Percentiles rank a stretch among this genome's conserved stretches.
These are phyloP conservation scores for Hyalella azteca DNA, from an alignment of 2,888 invertebrate species.

Conservation along the genomic window DNA sequence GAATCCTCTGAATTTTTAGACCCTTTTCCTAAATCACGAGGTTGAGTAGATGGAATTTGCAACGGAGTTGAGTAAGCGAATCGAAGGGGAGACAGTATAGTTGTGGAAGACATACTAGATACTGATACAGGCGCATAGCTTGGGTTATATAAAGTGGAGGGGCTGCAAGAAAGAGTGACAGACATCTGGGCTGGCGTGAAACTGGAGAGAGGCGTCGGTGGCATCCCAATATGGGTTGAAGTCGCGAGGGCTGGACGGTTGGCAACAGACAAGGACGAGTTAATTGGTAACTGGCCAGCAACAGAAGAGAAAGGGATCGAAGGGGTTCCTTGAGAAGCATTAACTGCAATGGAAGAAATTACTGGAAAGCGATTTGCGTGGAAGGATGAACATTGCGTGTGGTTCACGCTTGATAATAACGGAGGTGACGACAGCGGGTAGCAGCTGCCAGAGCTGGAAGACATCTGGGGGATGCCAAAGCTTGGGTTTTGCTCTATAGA, in stretches of 20 bases:
- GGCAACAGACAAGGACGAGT: background rate
- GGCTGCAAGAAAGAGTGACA: too few species aligned
- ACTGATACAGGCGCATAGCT: background rate
- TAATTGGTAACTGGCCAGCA: background rate
- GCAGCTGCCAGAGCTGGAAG: background rate
- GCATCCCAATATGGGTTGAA: background rate
- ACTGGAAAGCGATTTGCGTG: background rate
- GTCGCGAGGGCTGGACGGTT: background rate
- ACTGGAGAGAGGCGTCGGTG: background rate
- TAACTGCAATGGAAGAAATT: background rate
- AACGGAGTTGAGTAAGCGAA: slow-evolving; percentile 10
- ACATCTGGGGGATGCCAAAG: background rate
- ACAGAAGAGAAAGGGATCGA: background rate
- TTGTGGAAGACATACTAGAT: slow-evolving; percentile 1
- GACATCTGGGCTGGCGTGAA: background rate
- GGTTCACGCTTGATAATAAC: background rate
- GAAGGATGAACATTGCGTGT: background rate
- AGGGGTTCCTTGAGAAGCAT: background rate
- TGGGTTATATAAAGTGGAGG: background rate
- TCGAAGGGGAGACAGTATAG: background rate
- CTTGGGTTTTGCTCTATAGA: background rate
- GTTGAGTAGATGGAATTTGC: background rate
- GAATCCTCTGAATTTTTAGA: background rate
- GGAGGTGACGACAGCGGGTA: background rate
- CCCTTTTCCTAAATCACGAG: background rate